These are phyloP conservation scores for Callocephalon fimbriatum DNA, from an alignment of 2,113 vertebrate genomes.

Conservation along the genomic window DNA sequence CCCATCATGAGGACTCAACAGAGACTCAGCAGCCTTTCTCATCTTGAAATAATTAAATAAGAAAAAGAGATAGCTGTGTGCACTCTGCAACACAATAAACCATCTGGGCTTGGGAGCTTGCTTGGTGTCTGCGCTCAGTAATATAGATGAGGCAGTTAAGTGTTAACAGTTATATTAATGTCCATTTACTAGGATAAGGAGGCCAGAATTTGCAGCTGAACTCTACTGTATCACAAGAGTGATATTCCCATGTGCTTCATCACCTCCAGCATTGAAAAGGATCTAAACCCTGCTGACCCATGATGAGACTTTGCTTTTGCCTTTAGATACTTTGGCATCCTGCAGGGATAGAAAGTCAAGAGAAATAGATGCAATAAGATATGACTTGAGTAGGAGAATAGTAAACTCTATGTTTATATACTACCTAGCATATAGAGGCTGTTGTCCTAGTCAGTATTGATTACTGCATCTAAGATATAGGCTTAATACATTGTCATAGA, in stretches of 20 bases:
- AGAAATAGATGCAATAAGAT: neutral
- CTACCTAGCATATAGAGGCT: neutral
- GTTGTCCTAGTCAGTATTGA: neutral
- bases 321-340: neutral
- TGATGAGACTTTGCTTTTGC: neutral
- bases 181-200: neutral
- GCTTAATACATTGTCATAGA: neutral
- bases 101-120: neutral
- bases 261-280: neutral
- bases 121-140: neutral
- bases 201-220: neutral
- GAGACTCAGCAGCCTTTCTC: neutral
- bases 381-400: neutral
- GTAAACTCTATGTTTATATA: neutral
- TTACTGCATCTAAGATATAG: neutral
- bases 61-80: neutral
- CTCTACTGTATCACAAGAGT: neutral
- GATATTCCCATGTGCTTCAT: neutral
- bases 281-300: neutral
- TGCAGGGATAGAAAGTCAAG: neutral
- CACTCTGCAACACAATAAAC: neutral
- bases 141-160: neutral
- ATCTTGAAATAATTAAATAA: neutral
- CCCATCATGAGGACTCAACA: neutral
- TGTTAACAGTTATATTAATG: neutral